These are phyloP conservation scores for Hypocryptadius cinnamomeus DNA, from an alignment of 2,113 vertebrate genomes.

Conservation along the genomic window DNA sequence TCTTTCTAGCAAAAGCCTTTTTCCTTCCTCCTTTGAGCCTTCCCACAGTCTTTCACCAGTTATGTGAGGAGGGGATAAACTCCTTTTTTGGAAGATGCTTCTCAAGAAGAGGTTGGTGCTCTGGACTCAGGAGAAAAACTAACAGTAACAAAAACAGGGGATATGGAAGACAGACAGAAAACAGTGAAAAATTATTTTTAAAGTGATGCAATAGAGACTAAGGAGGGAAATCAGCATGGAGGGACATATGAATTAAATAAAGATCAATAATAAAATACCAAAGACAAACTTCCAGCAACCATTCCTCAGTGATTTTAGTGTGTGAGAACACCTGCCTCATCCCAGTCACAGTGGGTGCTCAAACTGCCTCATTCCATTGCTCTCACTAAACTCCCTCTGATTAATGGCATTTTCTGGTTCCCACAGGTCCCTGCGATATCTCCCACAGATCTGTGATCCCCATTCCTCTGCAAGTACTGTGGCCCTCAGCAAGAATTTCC, in stretches of 20 bases:
- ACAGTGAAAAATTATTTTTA: neutral
- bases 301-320: neutral
- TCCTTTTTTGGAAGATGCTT: neutral
- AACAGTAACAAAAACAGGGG: neutral
- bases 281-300: neutral
- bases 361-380: neutral
- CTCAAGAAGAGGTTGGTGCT: neutral
- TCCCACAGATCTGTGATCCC: neutral
- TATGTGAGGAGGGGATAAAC: neutral
- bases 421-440: accelerated
- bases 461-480: accelerated
- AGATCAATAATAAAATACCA: neutral
- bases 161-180: neutral
- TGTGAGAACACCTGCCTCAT: neutral
- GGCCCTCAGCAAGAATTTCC: neutral
- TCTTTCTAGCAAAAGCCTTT: neutral
- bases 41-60: neutral
- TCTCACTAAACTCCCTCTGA: neutral
- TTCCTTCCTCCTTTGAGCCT: neutral
- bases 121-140: neutral
- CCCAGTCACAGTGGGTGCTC: neutral
- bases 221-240: neutral
- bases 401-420: neutral
- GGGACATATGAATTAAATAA: neutral
- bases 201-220: neutral